Percentiles rank a stretch among this genome's conserved stretches.
Conservation (phyloP, 1,140 invertebrate species). For the Plutomurus gul region DNA sequence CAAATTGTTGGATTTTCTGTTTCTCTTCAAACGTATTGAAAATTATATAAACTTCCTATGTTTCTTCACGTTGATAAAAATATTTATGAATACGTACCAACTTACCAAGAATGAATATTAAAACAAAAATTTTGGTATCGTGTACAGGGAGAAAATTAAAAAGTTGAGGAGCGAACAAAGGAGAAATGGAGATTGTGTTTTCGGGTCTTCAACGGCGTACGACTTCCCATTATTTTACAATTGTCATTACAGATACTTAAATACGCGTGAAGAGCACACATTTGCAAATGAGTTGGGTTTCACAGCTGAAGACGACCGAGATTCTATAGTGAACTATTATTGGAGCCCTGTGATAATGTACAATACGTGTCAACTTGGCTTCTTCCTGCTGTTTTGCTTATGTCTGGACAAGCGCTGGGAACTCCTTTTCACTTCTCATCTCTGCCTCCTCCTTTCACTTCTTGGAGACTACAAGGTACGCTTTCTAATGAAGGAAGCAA, state of each 20-base stretch:
- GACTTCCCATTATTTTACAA: neutral
- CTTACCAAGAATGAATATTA: no score
- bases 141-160: neutral
- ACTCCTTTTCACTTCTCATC: neutral
- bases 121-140: no score
- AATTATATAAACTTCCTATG: no score
- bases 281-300: neutral
- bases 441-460: neutral
- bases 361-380: neutral
- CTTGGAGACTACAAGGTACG: slow-evolving; percentile 5
- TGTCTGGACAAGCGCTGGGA: slow-evolving; percentile 31
- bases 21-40: no score
- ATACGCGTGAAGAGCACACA: neutral
- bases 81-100: no score
- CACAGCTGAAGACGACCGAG: neutral
- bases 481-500: no score
- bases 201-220: neutral
- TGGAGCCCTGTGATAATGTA: neutral
- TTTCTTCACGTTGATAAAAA: no score
- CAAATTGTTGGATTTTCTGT: no score
- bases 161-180: neutral
- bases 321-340: neutral
- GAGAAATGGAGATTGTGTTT: neutral
- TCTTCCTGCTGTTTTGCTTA: neutral
- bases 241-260: neutral